Conservation (phyloP, 1,140 invertebrate genomes). For the Pseudomyrmex dendroicus region DNA sequence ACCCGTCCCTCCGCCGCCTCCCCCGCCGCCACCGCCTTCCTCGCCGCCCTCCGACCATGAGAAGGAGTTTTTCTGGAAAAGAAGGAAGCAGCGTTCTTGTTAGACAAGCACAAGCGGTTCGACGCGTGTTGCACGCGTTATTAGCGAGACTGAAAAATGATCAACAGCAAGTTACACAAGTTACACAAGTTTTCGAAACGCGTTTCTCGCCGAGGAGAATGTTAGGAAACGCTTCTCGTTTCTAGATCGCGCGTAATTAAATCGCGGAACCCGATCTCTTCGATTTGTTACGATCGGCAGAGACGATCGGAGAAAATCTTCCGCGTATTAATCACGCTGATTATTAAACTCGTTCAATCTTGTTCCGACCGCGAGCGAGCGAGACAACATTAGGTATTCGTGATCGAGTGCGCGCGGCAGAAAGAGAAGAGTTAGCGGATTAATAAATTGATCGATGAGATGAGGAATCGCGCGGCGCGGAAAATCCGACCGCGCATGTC, state of each 20-base stretch:
- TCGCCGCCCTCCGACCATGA: constrained; percentile 84
- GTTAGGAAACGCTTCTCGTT: not conserved
- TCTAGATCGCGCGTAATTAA: no score
- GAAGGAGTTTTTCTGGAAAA: constrained; percentile 84
- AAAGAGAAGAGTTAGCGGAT: constrained; percentile 58
- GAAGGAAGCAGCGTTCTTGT: not conserved
- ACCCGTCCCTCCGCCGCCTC: constrained; percentile 76
- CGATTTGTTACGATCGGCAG: not conserved
- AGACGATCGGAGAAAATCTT: constrained; percentile 34
- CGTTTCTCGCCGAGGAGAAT: not conserved
- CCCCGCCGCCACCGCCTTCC: constrained; percentile 71
- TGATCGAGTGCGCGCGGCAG: constrained; percentile 66
- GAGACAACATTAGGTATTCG: constrained; percentile 68
- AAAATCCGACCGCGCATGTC: constrained; percentile 26
- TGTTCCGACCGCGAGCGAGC: constrained; percentile 24
- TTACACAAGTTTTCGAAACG: no score
- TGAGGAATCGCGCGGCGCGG: constrained; percentile 53
- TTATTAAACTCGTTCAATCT: constrained; percentile 62
- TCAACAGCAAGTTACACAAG: no score
- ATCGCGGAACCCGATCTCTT: not conserved
- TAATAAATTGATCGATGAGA: constrained; percentile 73
- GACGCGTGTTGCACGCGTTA: no score
- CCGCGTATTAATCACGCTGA: constrained; percentile 59
- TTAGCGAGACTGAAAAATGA: no score
- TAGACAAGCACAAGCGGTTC: no score